Conservation (phyloP, 37 sponge, comb jelly and placozoan genomes). For the Petrosia ficiformis region DNA sequence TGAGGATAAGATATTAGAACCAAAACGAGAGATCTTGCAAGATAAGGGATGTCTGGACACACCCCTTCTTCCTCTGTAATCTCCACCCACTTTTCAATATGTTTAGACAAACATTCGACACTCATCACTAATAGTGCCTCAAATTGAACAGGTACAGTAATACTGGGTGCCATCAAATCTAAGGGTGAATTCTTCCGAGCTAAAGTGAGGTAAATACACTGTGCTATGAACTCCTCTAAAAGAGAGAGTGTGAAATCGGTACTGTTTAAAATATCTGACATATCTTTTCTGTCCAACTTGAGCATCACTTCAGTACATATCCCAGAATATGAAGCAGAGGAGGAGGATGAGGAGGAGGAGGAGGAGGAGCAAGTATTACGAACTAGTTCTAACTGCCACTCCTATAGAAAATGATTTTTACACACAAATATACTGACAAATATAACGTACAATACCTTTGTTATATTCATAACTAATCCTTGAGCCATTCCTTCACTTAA, state of each 20-base stretch:
- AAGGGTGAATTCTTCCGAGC: neutral
- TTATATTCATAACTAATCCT: neutral
- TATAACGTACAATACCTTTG: neutral
- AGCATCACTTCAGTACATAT: no score
- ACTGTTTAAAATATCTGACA: neutral
- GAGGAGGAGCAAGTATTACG: no score
- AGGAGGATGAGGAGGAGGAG: no score
- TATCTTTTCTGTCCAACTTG: neutral
- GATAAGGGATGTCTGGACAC: neutral
- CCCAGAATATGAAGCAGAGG: no score
- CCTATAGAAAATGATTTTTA: neutral
- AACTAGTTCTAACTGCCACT: neutral
- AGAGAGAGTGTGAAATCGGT: neutral
- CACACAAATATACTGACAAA: no score
- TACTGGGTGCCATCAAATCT: no score
- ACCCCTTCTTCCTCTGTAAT: no score
- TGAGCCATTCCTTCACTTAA: neutral
- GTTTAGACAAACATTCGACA: neutral
- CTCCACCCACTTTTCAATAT: neutral
- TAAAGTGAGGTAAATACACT: neutral
- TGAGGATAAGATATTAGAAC: constrained; percentile 25
- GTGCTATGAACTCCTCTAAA: neutral
- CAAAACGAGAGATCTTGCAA: constrained; percentile 4
- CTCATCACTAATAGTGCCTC: neutral
- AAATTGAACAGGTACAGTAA: neutral